Conservation (phyloP, 1,140 invertebrate species). For the Anthonomus grandis region DNA sequence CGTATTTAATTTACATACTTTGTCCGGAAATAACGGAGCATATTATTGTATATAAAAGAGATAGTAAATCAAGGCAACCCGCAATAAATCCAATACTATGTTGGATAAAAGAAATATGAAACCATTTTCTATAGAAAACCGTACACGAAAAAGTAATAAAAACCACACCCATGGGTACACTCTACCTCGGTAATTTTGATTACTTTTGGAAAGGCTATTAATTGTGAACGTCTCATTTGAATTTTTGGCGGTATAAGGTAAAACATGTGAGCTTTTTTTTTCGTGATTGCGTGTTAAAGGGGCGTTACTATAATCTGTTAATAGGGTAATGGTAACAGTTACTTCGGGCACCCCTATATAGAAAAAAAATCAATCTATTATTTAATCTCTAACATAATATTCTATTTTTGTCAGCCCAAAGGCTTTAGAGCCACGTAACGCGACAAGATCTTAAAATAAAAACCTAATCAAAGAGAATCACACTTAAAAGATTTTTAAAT, state of each 20-base stretch:
- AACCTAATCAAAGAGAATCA: no score
- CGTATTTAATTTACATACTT: conserved; percentile 27
- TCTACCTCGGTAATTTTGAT: conserved; percentile 21
- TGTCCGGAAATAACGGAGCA: conserved; percentile 23
- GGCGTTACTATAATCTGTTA: no score
- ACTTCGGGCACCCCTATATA: no score
- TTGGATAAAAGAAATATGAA: conserved; percentile 25
- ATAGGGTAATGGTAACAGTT: no score
- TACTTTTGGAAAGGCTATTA: conserved; percentile 16
- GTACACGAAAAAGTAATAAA: conserved; percentile 23
- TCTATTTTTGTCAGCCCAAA: no score
- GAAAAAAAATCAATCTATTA: no score
- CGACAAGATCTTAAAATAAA: no score
- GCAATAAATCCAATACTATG: conserved; percentile 24
- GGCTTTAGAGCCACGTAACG: no score
- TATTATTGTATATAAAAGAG: conserved; percentile 20
- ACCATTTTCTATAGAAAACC: conserved; percentile 16
- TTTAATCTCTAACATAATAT: no score
- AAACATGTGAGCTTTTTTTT: conserved; percentile 15
- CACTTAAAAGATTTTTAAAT: no score
- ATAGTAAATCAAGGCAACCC: conserved; percentile 25
- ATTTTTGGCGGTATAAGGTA: conserved; percentile 20
- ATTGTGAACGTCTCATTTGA: conserved; percentile 21
- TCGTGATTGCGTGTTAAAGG: neutral
- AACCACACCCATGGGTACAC: no score